Conservation (phyloP, 2,888 invertebrate genomes). For the Gibbula magus region DNA sequence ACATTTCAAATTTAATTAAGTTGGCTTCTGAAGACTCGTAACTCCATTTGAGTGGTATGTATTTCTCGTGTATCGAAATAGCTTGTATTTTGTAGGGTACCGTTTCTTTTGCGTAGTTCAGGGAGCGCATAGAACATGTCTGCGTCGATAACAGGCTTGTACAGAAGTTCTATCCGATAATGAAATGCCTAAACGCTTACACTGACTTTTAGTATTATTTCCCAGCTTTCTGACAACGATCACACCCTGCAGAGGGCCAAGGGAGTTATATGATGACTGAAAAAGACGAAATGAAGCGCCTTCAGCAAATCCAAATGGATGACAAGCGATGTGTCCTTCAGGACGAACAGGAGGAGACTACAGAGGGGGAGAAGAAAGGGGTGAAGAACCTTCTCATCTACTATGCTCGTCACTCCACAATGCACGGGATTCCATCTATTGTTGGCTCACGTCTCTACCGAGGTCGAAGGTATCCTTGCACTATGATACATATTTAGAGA, state of each 20-base stretch:
- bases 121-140: too few species aligned
- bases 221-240: neutral
- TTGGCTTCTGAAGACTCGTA: too few species aligned
- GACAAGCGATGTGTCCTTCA: neutral
- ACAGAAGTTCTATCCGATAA: too few species aligned
- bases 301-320: neutral
- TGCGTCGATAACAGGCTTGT: too few species aligned
- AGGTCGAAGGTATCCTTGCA: conserved; percentile 41
- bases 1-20: too few species aligned
- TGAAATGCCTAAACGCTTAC: too few species aligned
- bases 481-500: too few species aligned
- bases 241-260: neutral
- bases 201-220: neutral
- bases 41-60: too few species aligned
- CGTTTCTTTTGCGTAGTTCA: too few species aligned
- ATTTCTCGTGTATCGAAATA: too few species aligned
- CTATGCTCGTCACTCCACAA: conserved; percentile 47
- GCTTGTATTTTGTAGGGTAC: too few species aligned
- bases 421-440: conserved; percentile 48
- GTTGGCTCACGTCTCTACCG: conserved; percentile 44
- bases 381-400: conserved; percentile 41
- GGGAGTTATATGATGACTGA: neutral
- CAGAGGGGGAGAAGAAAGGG: neutral
- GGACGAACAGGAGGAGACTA: neutral
- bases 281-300: neutral